Base-by-base conservation (phyloP, 2,797 vertebrate genomes). In the Chelmon rostratus region DNA sequence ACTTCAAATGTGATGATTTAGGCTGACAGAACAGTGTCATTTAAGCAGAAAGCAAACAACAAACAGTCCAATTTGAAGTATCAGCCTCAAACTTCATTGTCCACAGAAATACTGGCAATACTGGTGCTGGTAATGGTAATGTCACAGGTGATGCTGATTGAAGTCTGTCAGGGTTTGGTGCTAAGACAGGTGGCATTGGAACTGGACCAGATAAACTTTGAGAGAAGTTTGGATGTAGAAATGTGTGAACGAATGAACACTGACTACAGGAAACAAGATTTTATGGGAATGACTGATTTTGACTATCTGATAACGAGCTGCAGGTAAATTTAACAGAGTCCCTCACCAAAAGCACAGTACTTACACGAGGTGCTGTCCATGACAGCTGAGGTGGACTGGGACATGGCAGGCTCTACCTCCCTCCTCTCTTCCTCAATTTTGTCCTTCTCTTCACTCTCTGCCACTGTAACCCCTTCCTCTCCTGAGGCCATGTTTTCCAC, bases 361-460 rank as follows among this genome's bases (percentile, higher is more conserved):
- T 96, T 84, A 98, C 97, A 88, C 63, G 96, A 90, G 31, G 96
- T 94, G 84, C 57, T 89, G 86, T 98, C 97, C 35, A 98, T 92
- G 78, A 97, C 94, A 54, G 94, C 92, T 0, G 97, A 97, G 76
- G 91, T 90, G 91, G 93, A 94, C 81, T 91, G 92, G 5, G 92
- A 93, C 88, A 95, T 88, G 59, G 83, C 33, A 6, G 87, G 71
- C 38, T 92, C 82, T 6, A 68, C 54, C 10, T 94, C 73, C 49
- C 92, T 96, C 86, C 92, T 96, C 23, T 91, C 92, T 21, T 97
- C 96, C 0, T 96, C 90, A 21, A 83, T 53, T 10, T 81, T 88
- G 53, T 89, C 79, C 31, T 83, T 92, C 6, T 91, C 88, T 33
- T 91, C 89, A 1, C 79, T 82, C 16, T 96, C 96, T 13, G 72